Evolutionary conservation across 2,888 invertebrate genomes (phyloP), one percentile per base, ranked within the genome.

Genomic region (Ornithoptera alexandrae): DNA sequence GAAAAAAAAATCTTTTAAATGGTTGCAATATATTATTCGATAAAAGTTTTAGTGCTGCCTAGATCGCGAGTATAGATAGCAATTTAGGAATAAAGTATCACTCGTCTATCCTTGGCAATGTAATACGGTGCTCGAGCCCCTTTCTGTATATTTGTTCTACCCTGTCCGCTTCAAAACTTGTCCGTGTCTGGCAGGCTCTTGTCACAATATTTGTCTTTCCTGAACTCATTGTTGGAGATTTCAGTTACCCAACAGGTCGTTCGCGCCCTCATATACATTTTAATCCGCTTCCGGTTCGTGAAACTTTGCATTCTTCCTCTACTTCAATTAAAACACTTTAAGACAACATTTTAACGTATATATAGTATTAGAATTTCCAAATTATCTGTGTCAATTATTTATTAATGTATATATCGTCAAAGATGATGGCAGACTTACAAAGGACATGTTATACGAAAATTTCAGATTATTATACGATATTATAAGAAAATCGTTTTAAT

Each of bases 171-270:
- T 79, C 77, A 78, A 77, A 86, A 85, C 79, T 85, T 80, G 75
- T 73, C 75, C 80, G 81, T 63, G 70, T 82, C 81, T 82, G 81
- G 81, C 78, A 81, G 81, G 86, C 86, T 84, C 85, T 84, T 86
- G 83, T 85, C 83, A 88, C 83, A 88, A 88, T 88, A 87, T 88
- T 88, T 87, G 83, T 82, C 80, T 85, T 83, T 67, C 74, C 78
- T 81, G 80, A 84, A 85, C 84, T 82, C 81, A 70, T 67, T 70
- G 63, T 18, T 70, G 59, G 60, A 67, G 70, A 70, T 70, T 70
- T 70, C 70, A 67, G 66, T 66, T 78, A 80, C 76, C 78, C 77
- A 78, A 80, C 81, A 76, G 77, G 77, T 78, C 73, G 72, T 71
- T 74, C 76, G 74, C 77, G 72, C 77, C 77, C 77, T 77, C 77